These are phyloP conservation scores for Argya squamiceps DNA, from an alignment of 2,797 vertebrate species.

Conservation along the genomic window DNA sequence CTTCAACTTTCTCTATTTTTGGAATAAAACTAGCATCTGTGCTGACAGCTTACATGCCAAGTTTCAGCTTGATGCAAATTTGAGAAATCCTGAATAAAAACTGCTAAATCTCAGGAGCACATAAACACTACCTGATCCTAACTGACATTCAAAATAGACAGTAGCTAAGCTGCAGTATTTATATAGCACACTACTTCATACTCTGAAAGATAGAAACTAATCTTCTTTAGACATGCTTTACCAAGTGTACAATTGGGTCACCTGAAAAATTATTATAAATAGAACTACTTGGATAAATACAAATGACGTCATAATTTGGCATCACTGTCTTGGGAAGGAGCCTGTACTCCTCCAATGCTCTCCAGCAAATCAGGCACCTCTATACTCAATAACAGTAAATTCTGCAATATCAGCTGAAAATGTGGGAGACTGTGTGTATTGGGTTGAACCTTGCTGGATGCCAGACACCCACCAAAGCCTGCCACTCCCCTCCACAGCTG, in stretches of 20 bases:
- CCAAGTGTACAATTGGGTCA: background rate
- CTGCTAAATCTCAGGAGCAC: background rate
- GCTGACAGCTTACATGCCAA: constrained; percentile 45
- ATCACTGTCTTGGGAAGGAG: background rate
- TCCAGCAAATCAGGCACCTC: background rate
- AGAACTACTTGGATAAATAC: constrained; percentile 16
- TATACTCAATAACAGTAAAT: background rate
- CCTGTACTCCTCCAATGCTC: background rate
- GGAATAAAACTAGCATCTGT: constrained; percentile 28
- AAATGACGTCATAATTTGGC: background rate
- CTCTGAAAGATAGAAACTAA: background rate
- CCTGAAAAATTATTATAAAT: constrained; percentile 43
- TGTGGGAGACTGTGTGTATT: background rate
- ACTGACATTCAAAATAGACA: constrained; percentile 18
- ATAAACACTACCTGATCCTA: constrained; percentile 46
- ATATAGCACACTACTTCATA: constrained; percentile 23
- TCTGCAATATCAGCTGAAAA: background rate
- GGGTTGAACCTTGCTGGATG: background rate
- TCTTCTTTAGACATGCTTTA: constrained; percentile 21
- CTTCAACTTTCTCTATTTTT: constrained; percentile 34
- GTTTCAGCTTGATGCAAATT: constrained; percentile 45
- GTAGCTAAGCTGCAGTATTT: constrained; percentile 30
- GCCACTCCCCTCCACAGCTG: background rate
- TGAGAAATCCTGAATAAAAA: constrained; percentile 38
- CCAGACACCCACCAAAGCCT: background rate